A percentile compares a stretch with the other conserved stretches of the same genome.
Evolutionary conservation across 2,113 vertebrate species (phyloP).

Genomic region (Pimephales promelas): DNA sequence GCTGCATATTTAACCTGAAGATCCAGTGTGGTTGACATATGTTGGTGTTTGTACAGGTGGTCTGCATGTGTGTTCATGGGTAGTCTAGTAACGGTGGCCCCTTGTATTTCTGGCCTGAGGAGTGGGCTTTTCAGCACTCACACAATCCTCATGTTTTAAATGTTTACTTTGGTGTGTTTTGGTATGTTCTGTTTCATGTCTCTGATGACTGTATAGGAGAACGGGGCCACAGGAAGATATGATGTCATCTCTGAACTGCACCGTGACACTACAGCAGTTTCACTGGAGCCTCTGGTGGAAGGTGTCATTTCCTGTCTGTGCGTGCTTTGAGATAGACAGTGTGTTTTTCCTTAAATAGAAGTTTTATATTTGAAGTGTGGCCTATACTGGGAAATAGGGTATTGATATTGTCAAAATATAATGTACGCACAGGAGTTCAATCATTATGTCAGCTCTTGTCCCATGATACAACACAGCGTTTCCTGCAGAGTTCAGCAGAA

Average conservation of each 20-base stretch:
- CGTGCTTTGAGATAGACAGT: constrained; percentile 4
- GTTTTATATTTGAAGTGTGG: constrained; percentile 56
- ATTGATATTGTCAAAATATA: constrained; percentile 62
- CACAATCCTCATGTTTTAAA: background rate
- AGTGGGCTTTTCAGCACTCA: constrained; percentile 7
- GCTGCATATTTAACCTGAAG: background rate
- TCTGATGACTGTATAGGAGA: constrained; percentile 25
- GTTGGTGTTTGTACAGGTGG: constrained; percentile 37
- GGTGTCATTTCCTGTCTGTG: constrained; percentile 81
- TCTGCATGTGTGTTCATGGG: background rate
- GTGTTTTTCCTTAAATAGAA: constrained; percentile 75
- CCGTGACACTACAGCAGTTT: constrained; percentile 78
- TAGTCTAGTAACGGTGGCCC: background rate
- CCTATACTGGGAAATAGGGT: constrained; percentile 60
- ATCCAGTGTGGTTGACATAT: background rate
- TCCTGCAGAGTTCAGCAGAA: background rate
- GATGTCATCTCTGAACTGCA: constrained; percentile 77
- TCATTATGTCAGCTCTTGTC: background rate
- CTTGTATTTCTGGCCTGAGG: constrained; percentile 1
- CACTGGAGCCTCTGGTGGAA: constrained; percentile 71
- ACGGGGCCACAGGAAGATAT: constrained; percentile 74
- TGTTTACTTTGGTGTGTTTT: constrained; percentile 19
- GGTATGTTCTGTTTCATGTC: constrained; percentile 30
- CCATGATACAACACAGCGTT: background rate
- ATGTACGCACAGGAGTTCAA: background rate